Percentiles rank a stretch among this genome's conserved stretches.
Conservation (phyloP, 2,797 vertebrate genomes). For the Sciurus vulgaris region DNA sequence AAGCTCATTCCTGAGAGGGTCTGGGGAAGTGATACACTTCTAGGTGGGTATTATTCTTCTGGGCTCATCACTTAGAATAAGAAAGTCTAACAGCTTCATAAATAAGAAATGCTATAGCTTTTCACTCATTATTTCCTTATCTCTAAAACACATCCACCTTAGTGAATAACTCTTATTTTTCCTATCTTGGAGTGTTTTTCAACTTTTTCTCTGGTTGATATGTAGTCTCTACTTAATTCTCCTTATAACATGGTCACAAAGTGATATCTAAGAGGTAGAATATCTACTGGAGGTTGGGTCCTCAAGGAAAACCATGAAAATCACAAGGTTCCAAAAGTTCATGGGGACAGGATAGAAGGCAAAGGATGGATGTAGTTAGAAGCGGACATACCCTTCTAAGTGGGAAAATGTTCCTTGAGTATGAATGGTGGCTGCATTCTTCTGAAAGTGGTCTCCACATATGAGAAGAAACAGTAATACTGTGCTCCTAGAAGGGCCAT, state of each 20-base stretch:
- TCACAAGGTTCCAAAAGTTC: neutral
- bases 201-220: neutral
- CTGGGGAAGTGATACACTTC: neutral
- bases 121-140: neutral
- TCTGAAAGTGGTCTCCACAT: neutral
- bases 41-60: neutral
- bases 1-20: neutral
- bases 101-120: conserved; percentile 32
- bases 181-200: conserved; percentile 16
- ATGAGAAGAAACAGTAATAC: neutral
- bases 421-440: neutral
- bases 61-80: conserved; percentile 8
- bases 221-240: neutral
- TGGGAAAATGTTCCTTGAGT: neutral
- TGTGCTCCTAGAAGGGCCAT: neutral
- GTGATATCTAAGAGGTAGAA: neutral
- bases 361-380: neutral
- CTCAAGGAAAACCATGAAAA: neutral
- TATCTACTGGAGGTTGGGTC: neutral
- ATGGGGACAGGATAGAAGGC: neutral
- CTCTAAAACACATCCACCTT: neutral
- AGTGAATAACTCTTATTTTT: neutral
- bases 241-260: neutral
- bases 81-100: neutral
- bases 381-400: neutral